These are phyloP conservation scores for Drosophila neotestacea DNA, from an alignment of 2,888 invertebrate genomes.

Conservation along the genomic window DNA sequence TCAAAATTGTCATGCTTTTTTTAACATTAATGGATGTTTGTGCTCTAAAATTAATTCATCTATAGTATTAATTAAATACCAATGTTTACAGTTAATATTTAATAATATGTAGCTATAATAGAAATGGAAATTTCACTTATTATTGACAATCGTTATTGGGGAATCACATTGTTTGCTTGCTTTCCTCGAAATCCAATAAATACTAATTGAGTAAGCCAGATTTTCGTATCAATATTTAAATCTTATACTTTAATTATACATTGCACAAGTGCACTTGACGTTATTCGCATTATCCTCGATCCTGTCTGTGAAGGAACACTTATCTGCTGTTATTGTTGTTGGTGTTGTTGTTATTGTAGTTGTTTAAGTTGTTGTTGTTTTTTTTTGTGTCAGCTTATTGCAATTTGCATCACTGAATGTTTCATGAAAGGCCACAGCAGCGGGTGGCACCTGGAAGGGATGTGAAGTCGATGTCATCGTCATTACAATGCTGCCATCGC, in stretches of 20 bases:
- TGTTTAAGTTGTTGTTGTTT: neutral
- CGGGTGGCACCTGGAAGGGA: conserved; percentile 15
- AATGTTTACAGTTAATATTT: too few species aligned
- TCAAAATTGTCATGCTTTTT: too few species aligned
- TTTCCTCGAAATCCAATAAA: conserved; percentile 1
- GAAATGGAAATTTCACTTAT: neutral
- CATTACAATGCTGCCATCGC: conserved; percentile 42
- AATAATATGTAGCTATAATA: too few species aligned
- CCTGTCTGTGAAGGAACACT: conserved; percentile 10
- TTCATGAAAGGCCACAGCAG: conserved; percentile 41
- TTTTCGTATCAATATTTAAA: conserved; percentile 8
- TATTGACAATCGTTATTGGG: too few species aligned
- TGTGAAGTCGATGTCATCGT: conserved; percentile 26
- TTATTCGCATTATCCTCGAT: conserved; percentile 22
- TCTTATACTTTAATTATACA: conserved; percentile 39
- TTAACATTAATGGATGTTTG: too few species aligned
- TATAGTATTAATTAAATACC: too few species aligned
- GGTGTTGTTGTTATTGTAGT: conserved; percentile 1
- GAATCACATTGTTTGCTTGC: neutral
- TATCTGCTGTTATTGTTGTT: conserved; percentile 11
- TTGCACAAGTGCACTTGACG: conserved; percentile 10
- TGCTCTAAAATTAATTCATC: too few species aligned
- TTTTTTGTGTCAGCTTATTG: conserved; percentile 53
- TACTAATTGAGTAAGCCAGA: conserved; percentile 20
- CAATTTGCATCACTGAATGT: conserved; percentile 65